Conservation (phyloP, 2,888 invertebrate species). For the Hydriomena furcata region DNA sequence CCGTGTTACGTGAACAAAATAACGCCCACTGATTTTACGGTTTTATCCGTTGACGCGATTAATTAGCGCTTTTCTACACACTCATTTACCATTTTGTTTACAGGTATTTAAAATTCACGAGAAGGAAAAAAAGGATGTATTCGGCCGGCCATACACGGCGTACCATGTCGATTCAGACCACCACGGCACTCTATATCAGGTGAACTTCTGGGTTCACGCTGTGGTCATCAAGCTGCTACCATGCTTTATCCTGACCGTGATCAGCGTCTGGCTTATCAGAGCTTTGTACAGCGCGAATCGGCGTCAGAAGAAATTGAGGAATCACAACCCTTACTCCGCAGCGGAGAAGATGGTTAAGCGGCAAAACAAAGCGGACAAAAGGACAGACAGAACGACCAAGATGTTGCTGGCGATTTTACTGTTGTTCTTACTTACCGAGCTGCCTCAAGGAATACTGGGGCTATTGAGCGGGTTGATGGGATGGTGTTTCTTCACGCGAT, state of each 20-base stretch:
- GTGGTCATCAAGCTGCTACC: conserved; percentile 92
- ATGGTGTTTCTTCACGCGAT: conserved; percentile 89
- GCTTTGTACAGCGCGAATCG: conserved; percentile 90
- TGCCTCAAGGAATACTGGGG: conserved; percentile 92
- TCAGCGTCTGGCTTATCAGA: conserved; percentile 87
- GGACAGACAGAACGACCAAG: conserved; percentile 94
- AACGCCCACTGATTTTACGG: no score
- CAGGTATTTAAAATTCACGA: conserved; percentile 79
- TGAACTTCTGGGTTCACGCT: conserved; percentile 92
- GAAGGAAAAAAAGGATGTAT: conserved; percentile 70
- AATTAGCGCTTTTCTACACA: conserved; percentile 32
- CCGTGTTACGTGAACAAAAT: no score
- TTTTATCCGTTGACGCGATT: no score
- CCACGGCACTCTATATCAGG: conserved; percentile 84
- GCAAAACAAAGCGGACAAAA: conserved; percentile 86
- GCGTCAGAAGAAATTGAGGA: conserved; percentile 87
- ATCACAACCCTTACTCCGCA: conserved; percentile 83
- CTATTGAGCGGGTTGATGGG: conserved; percentile 87
- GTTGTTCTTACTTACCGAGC: conserved; percentile 93
- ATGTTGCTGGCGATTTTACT: conserved; percentile 94
- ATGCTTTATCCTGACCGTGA: conserved; percentile 89
- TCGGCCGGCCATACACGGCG: conserved; percentile 60
- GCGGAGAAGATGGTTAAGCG: conserved; percentile 72
- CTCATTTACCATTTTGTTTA: conserved; percentile 48
- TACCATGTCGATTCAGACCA: conserved; percentile 82